Evolutionary conservation across 2,797 vertebrate genomes (phyloP).

Genomic region (Crocidura indochinensis): DNA sequence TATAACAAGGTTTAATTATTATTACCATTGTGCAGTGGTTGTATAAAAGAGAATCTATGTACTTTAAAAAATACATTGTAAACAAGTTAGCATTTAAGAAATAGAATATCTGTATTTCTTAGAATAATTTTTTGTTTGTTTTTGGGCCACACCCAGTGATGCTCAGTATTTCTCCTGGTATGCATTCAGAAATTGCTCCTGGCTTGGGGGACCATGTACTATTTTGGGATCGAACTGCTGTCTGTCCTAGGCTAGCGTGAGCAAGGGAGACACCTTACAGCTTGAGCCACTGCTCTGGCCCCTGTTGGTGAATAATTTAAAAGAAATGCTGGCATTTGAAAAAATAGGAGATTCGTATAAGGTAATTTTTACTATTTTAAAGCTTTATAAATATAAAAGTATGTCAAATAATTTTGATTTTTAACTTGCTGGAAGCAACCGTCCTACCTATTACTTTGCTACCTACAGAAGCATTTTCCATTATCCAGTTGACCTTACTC

Average conservation of each 20-base stretch:
- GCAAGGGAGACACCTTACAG: too few relatives aligned
- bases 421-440: slow-evolving; percentile 4
- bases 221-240: too few relatives aligned
- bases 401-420: not conserved
- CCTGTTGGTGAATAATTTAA: not conserved
- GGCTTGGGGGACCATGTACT: too few relatives aligned
- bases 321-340: not conserved
- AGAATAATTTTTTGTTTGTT: too few relatives aligned
- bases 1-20: slow-evolving; percentile 11
- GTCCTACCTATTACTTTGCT: not conserved
- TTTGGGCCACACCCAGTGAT: too few relatives aligned
- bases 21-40: not conserved
- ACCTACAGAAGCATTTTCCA: slow-evolving; percentile 5
- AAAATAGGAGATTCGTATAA: not conserved
- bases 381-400: slow-evolving; percentile 33
- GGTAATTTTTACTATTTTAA: slow-evolving; percentile 24
- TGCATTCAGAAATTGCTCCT: too few relatives aligned
- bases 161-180: too few relatives aligned
- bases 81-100: not conserved
- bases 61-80: slow-evolving; percentile 1
- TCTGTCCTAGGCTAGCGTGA: too few relatives aligned
- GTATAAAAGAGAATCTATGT: not conserved
- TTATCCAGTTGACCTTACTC: not conserved
- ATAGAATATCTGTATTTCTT: too few relatives aligned
- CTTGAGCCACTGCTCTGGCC: not conserved